Conservation (phyloP, 2,113 vertebrate genomes). For the Pluvianellus socialis region DNA sequence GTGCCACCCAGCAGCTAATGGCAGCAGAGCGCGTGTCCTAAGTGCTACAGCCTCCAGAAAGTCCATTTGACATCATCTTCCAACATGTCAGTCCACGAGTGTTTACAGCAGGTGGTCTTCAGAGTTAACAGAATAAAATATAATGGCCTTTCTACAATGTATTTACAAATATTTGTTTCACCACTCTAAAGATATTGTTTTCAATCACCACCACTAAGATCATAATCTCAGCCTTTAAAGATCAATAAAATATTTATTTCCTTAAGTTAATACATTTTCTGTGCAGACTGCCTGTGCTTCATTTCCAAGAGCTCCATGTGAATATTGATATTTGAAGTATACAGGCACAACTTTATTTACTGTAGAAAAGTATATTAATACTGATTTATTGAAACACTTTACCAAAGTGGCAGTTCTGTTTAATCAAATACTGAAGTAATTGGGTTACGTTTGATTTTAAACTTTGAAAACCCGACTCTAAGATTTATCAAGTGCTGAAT, state of each 20-base stretch:
- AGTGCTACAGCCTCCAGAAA: not conserved
- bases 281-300: slow-evolving; percentile 1
- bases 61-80: fast-evolving
- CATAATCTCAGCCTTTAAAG: not conserved
- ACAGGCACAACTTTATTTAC: slow-evolving; percentile 69
- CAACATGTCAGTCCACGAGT: not conserved
- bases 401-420: slow-evolving; percentile 61
- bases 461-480: slow-evolving; percentile 51
- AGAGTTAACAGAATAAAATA: not conserved
- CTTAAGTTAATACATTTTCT: slow-evolving; percentile 37
- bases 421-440: slow-evolving; percentile 71
- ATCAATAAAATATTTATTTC: slow-evolving; percentile 21
- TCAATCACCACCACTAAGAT: not conserved
- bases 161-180: slow-evolving; percentile 18
- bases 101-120: not conserved
- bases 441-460: slow-evolving; percentile 73
- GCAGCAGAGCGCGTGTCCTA: fast-evolving
- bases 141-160: not conserved
- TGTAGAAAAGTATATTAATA: slow-evolving; percentile 66
- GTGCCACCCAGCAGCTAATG: not conserved
- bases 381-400: slow-evolving; percentile 75
- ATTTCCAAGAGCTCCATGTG: slow-evolving; percentile 35
- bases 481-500: slow-evolving; percentile 65
- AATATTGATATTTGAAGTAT: slow-evolving; percentile 64
- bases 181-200: not conserved